Base-by-base conservation (phyloP, 2,888 invertebrate genomes). In the Phaonia tiefii region DNA sequence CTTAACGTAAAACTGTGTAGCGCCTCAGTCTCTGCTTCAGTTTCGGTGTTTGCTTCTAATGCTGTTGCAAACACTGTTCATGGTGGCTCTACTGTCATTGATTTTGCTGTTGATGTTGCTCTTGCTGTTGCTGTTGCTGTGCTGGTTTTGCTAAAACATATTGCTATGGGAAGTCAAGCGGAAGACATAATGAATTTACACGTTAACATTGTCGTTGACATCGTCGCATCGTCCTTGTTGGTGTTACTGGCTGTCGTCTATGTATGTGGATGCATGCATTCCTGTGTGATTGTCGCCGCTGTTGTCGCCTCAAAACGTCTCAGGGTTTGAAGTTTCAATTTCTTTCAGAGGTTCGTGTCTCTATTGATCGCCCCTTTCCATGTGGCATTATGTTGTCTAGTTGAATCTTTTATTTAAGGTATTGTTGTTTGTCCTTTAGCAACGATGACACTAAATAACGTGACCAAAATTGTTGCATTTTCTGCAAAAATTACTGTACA, bases 181-280 rank as follows among this genome's bases (percentile, higher is more conserved):
- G 73, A 74, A 74, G 65, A 31, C 56, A 66, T 74, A 66, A 74
- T 74, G 73, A 74, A 74, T 74, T 74, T 74, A 66, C 65, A 74
- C 56, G 70, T 76, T 65, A 49, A 46, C 65, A 46, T 77, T 70
- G 71, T 26, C 26, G 56, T 26, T 77, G 70, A 49, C 67, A 54
- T 51, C 49, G 49, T 73, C 46, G 58, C 51, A 17, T 67, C 8
- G 63, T 49, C 31, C 31, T 26, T 75, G 70, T 31, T 63, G 54
- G 10, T 13, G 69, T 39, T 39, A 20, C 13, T 49, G 17, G 15
- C 25, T 20, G 2, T 8, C 3, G 8, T 8, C 4, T 31, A 31
- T 31, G 31, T 31, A 31, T 37, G 31, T 31, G 31, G 3, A 31
- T 37, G 31, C 31, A 31, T 58, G 56, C 17, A 60, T 56, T 25